A percentile compares a stretch with the other conserved stretches of the same genome.
phyloP scores from a whole-genome alignment of 2,797 vertebrate species.

The Parotocinclus haroldoi region DNA sequence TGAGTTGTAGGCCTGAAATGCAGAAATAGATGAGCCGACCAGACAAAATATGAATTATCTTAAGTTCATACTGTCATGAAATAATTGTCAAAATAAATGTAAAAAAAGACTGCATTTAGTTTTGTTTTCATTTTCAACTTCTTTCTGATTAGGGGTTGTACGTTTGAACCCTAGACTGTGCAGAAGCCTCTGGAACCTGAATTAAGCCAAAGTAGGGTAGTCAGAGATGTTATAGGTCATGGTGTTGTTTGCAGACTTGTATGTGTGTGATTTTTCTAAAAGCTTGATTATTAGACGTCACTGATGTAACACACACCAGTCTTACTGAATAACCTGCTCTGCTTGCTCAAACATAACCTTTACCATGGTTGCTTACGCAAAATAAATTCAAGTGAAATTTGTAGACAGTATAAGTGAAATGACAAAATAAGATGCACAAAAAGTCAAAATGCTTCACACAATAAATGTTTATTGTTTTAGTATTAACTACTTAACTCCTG shows the following conservation, averaged over 20 bases:
- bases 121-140: too few species aligned
- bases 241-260: neutral
- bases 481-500: neutral
- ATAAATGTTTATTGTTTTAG: neutral
- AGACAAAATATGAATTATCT: too few species aligned
- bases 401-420: too few species aligned
- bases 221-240: slow-evolving; percentile 9
- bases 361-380: neutral
- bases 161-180: too few species aligned
- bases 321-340: neutral
- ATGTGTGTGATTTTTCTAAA: neutral
- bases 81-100: too few species aligned
- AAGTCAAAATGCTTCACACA: neutral
- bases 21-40: too few species aligned
- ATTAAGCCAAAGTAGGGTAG: neutral
- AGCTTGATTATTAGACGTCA: neutral
- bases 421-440: too few species aligned
- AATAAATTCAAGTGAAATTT: neutral
- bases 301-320: neutral
- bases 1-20: too few species aligned
- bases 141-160: too few species aligned
- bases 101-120: too few species aligned
- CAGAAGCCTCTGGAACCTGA: slow-evolving; percentile 9
- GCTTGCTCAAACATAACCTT: neutral
- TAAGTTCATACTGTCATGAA: too few species aligned